Evolutionary conservation across 2,113 vertebrate species (phyloP).

Genomic region (Lepidothrix coronata): DNA sequence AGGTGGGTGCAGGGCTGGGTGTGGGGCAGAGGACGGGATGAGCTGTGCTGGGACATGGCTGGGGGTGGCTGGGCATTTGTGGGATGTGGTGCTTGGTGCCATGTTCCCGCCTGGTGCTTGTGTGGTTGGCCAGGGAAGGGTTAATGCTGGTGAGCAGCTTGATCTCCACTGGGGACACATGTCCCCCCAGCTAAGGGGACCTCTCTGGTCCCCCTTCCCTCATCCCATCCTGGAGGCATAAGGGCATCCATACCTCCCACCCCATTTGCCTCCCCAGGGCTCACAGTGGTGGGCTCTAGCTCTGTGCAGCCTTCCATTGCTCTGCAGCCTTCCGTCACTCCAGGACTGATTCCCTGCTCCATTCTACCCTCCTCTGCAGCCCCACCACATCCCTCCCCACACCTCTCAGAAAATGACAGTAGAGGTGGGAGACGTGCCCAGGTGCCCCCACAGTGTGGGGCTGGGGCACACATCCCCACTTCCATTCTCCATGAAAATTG

Average conservation of each 20-base stretch:
- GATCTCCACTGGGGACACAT: accelerated
- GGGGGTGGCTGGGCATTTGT: accelerated
- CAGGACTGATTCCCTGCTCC: neutral
- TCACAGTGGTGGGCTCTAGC: accelerated
- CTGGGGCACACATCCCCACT: neutral
- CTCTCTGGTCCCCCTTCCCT: neutral
- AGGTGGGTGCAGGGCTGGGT: constrained; percentile 78
- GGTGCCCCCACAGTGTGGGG: neutral
- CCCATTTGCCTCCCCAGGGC: neutral
- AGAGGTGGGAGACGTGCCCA: neutral
- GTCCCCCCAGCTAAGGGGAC: accelerated
- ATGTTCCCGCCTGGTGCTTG: neutral
- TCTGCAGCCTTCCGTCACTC: neutral
- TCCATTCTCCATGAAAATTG: accelerated
- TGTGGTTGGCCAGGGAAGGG: neutral
- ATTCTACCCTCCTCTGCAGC: neutral
- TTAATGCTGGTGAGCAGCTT: accelerated
- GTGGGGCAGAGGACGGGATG: accelerated
- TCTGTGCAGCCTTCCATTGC: neutral
- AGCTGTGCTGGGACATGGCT: accelerated
- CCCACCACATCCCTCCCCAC: neutral
- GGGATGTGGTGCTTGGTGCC: neutral
- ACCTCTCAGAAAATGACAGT: neutral
- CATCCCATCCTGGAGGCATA: neutral
- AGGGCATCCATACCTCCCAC: neutral